Conservation (phyloP, 2,888 invertebrate species). For the Pristionchus arcanus region DNA sequence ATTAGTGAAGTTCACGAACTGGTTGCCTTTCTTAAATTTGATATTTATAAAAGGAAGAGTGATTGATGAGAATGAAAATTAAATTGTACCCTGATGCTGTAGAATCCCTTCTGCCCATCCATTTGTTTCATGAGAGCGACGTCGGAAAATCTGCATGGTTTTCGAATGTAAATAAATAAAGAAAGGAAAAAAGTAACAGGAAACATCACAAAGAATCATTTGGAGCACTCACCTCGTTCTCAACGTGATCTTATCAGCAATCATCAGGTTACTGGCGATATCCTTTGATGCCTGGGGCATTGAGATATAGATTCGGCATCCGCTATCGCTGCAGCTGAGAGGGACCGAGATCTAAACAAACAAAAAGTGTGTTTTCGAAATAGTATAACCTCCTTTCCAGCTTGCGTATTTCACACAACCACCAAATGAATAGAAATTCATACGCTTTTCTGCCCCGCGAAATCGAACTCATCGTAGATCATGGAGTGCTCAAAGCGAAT, state of each 20-base stretch:
- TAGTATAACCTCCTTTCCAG: too few species aligned
- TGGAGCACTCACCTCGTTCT: background rate
- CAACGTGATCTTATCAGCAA: background rate
- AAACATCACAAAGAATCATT: too few species aligned
- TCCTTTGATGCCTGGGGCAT: background rate
- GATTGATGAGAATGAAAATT: background rate
- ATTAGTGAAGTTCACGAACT: slow-evolving; percentile 2
- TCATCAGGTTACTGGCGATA: slow-evolving; percentile 14
- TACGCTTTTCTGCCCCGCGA: background rate
- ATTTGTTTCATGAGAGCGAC: background rate
- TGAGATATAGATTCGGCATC: background rate
- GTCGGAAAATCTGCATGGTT: background rate
- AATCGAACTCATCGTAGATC: slow-evolving; percentile 25
- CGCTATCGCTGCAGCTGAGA: background rate
- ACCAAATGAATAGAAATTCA: too few species aligned
- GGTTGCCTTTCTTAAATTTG: background rate
- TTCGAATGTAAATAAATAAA: too few species aligned
- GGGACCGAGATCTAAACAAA: background rate
- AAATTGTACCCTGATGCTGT: background rate
- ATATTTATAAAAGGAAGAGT: too few species aligned
- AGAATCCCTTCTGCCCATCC: background rate
- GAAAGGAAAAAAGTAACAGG: too few species aligned
- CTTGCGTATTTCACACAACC: too few species aligned
- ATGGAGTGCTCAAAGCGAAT: background rate
- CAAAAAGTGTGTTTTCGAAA: too few species aligned